phyloP scores from a whole-genome alignment of 2,113 vertebrate species.

The Thalassoma bifasciatum region DNA sequence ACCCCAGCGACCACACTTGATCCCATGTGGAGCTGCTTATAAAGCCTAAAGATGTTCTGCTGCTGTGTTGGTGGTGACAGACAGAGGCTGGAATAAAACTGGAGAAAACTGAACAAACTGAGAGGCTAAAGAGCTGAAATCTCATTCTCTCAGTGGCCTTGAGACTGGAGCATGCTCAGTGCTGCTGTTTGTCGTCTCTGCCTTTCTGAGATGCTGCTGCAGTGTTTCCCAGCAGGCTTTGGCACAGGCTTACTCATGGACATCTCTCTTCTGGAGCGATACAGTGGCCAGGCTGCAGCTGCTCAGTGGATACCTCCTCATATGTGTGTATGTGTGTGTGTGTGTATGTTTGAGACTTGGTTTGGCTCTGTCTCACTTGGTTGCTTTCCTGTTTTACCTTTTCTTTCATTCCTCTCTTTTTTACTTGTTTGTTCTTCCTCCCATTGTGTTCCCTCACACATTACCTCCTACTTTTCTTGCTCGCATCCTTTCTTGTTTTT shows the following conservation, averaged over 20 bases:
- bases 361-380: conserved; percentile 1
- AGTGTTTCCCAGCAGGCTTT: conserved; percentile 80
- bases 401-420: conserved; percentile 12
- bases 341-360: conserved; percentile 17
- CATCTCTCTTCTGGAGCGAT: conserved; percentile 66
- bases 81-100: conserved; percentile 42
- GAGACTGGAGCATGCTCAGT: conserved; percentile 76
- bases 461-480: conserved; percentile 48
- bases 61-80: conserved; percentile 47
- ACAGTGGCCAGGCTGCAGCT: conserved; percentile 66
- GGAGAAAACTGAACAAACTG: conserved; percentile 42
- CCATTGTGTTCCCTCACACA: conserved; percentile 44
- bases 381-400: conserved; percentile 11
- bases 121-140: conserved; percentile 62
- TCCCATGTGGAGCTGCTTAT: conserved; percentile 19
- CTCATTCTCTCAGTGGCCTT: conserved; percentile 69
- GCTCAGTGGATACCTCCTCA: conserved; percentile 37
- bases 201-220: conserved; percentile 76
- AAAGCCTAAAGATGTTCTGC: conserved; percentile 9
- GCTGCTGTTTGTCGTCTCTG: conserved; percentile 66
- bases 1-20: conserved; percentile 29
- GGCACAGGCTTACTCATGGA: conserved; percentile 75
- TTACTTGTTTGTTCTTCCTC: conserved; percentile 9
- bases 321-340: conserved; percentile 20
- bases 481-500: conserved; percentile 42